phyloP scores from a whole-genome alignment of 2,888 invertebrate genomes.

The Synergus laeviventris region DNA sequence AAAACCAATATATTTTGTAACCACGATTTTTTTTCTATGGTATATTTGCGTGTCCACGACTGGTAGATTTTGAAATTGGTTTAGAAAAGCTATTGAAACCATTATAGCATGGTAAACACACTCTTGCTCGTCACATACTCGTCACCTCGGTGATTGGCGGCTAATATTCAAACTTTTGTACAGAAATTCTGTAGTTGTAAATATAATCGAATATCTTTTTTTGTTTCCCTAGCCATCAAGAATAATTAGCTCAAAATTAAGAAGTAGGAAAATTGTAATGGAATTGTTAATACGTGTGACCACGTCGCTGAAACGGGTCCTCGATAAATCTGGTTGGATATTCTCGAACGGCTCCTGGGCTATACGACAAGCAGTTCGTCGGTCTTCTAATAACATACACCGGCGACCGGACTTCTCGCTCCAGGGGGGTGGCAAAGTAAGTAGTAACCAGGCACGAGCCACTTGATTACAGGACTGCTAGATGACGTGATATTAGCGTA shows the following conservation, averaged over 20 bases:
- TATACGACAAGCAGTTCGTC: conserved; percentile 50
- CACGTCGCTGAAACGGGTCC: conserved; percentile 15
- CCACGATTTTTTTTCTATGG: too few relatives aligned
- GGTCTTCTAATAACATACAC: conserved; percentile 53
- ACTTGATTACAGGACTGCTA: conserved; percentile 67
- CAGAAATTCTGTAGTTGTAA: neutral
- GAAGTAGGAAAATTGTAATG: neutral
- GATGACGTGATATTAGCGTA: conserved; percentile 67
- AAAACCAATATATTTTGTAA: neutral
- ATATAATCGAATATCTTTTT: neutral
- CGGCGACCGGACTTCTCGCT: conserved; percentile 44
- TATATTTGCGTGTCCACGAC: too few relatives aligned
- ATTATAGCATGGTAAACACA: too few relatives aligned
- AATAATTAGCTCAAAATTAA: neutral
- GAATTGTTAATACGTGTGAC: conserved; percentile 9
- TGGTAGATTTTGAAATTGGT: too few relatives aligned
- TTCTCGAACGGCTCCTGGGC: conserved; percentile 49
- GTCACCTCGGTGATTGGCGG: too few relatives aligned
- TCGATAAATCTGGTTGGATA: conserved; percentile 52
- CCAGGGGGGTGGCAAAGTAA: conserved; percentile 48
- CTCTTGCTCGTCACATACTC: too few relatives aligned
- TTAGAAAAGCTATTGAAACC: too few relatives aligned
- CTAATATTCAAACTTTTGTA: too few relatives aligned
- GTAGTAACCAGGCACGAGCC: conserved; percentile 57
- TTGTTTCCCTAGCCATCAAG: neutral